These are phyloP conservation scores for Oligia latruncula DNA, from an alignment of 2,888 invertebrate genomes.

Conservation along the genomic window DNA sequence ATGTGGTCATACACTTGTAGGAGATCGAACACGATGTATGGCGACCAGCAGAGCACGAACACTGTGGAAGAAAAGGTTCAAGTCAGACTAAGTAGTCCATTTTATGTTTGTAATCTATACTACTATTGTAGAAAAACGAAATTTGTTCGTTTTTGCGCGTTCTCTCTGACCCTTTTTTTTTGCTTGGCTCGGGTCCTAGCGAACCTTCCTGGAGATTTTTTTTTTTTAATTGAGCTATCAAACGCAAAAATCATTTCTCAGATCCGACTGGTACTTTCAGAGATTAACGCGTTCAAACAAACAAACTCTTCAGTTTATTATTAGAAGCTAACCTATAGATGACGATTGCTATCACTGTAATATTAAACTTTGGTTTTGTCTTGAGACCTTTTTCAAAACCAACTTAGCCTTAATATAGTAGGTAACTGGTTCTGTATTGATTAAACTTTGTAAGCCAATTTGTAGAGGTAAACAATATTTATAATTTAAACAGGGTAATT, in stretches of 20 bases:
- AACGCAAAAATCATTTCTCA: no score
- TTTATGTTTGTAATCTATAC: background rate
- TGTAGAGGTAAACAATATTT: background rate
- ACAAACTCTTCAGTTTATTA: no score
- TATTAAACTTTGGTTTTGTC: background rate
- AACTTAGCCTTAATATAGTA: background rate
- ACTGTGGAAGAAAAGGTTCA: conserved; percentile 89
- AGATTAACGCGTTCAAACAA: no score
- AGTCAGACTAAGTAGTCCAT: background rate
- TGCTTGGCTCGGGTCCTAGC: no score
- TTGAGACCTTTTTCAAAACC: no score
- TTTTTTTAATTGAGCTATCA: no score
- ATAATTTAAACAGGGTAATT: no score
- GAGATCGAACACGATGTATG: conserved; percentile 97
- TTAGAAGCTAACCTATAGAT: no score
- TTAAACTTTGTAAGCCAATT: background rate
- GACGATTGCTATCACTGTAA: background rate
- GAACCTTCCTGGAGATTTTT: no score
- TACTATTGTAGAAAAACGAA: background rate
- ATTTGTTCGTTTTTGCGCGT: no score
- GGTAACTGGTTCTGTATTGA: background rate
- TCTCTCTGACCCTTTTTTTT: no score
- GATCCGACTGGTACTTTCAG: no score
- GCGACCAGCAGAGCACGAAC: conserved; percentile 98
- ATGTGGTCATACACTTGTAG: conserved; percentile 96